Base-by-base conservation (phyloP, 92 coral and sea anemone genomes). In the Phymanthus crucifer region DNA sequence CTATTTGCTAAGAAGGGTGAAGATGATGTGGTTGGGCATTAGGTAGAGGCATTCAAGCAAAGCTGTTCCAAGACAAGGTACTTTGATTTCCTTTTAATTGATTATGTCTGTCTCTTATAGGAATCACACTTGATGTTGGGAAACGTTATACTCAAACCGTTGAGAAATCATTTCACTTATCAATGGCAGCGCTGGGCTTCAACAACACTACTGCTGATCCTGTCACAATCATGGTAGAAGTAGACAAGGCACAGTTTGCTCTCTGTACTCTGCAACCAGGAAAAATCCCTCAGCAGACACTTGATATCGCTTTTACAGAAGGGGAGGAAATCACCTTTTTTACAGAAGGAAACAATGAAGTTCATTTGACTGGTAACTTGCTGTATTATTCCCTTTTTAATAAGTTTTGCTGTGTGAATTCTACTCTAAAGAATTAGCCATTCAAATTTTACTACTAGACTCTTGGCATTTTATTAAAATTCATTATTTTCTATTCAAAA, bases 81-180 rank as follows among this genome's bases (percentile, higher is more conserved):
- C 10, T 10, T 43, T 11, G 10, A 7, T 10, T 43, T 43, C 13
- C 48, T 43, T 43, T 17, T 2, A 43, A 43, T 10, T 11, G 18
- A 43, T 54, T 11, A 54, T 54, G 14, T 54, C 27, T 54, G 48
- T 54, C 64, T 54, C 3, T 34, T 77, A 11, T 64, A 95, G 99
- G 99, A 37, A 90, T 95, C 32, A 93, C 99, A 23, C 80, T 95
- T 56, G 98, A 95, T 85, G 87, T 85, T 84, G 99, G 99, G 17
- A 95, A 93, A 58, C 94, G 96, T 18, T 95, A 95, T 83, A 95
- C 98, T 21, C 99, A 95, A 70, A 94, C 93, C 69, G 96, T 95
- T 29, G 99, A 95, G 86, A 90, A 95, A 75, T 95, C 99, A 10
- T 95, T 95, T 56, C 99, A 95, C 45, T 80, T 95, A 32, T 93